Evolutionary conservation across 2,888 invertebrate species (phyloP), one percentile per base, ranked within the genome.

Genomic region (Clunio marinus): DNA sequence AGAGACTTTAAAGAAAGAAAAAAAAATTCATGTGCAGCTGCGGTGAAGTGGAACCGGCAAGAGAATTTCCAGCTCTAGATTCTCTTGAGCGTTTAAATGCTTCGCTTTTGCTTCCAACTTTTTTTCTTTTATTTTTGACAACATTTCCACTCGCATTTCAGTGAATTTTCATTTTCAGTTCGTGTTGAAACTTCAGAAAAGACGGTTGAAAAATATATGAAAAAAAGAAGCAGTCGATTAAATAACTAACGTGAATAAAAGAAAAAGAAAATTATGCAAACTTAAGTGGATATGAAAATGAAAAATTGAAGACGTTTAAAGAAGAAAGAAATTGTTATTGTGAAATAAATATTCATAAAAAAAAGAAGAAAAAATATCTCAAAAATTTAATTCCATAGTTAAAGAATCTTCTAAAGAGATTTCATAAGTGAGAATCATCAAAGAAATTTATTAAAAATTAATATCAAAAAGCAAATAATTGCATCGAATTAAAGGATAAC

Each of bases 31-130:
- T 51, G 57, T 57, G 57, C 57, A 57, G 5, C 27, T 2, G 17
- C 27, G 27, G 2, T 57, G 27, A 57, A 57, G 57, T 57, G 57
- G 57, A 57, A 57, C 57, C 57, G 20, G 57, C 57, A 66, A 66
- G 66, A 66, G 66, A 66, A 66, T 66, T 66, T 66, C 66, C 51
- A 55, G 15, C 62, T n/a, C 41, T 32, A 66, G 55, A 66, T 46
- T 66, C 66, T 66, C 66, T 66, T 66, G 66, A 66, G 66, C 66
- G 66, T 66, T 46, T 59, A 25, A 62, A 62, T 20, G n/a, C 32
- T 32, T 32, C 13, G 5, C 13, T 32, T 13, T 32, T 32, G 35
- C 5, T 5, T 32, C 22, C 22, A 22, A n/a, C n/a, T n/a, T n/a
- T 8, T 8, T 32, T 32, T 7, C 51, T 51, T 51, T 22, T 22